Evolutionary conservation across 2,113 vertebrate species (phyloP), one percentile per base, ranked within the genome.

Genomic region (Corydoras sp.): DNA sequence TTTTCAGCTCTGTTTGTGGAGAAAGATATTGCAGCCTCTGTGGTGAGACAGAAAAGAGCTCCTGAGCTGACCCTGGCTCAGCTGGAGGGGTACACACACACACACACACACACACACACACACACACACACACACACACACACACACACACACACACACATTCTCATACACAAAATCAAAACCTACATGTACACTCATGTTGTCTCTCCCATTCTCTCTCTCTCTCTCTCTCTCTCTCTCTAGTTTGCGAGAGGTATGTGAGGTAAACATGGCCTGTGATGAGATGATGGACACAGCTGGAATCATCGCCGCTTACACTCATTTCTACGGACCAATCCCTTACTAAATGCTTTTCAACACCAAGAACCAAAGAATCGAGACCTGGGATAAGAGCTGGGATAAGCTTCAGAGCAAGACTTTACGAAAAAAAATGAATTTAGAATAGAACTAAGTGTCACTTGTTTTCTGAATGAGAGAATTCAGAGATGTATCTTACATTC

Each of bases 201-300:
- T 43, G 35, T 43, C 35, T 43, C 35, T 43, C 4, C 18, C 35
- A 43, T 43, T 43, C 7, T 43, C 35, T 43, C 35, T 43, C 35
- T 43, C 35, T 5, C 35, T 43, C 7, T 43, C 35, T 43, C 4
- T 43, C 4, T 43, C 35, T 43, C 35, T 24, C 9, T 78, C 30
- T 79, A 89, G 88, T 62, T 80, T 88, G 76, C 80, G 61, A 0
- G 92, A 93, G 67, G 89, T 86, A 35, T 94, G 93, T 74, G 91
- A 93, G 75, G 79, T 76, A 51, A 87, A 91, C 31, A 1, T 84
- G 0, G 89, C 82, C 0, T 93, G 92, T 76, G 88, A 90, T 29
- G 51, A 89, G 31, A 88, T 91, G 78, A 87, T 91, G 48, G 89
- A 92, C 78, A 81, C 83, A 9, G 31, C 77, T 75, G 77, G 92